Conservation (phyloP, 2,797 vertebrate species). For the Mus spretus region DNA sequence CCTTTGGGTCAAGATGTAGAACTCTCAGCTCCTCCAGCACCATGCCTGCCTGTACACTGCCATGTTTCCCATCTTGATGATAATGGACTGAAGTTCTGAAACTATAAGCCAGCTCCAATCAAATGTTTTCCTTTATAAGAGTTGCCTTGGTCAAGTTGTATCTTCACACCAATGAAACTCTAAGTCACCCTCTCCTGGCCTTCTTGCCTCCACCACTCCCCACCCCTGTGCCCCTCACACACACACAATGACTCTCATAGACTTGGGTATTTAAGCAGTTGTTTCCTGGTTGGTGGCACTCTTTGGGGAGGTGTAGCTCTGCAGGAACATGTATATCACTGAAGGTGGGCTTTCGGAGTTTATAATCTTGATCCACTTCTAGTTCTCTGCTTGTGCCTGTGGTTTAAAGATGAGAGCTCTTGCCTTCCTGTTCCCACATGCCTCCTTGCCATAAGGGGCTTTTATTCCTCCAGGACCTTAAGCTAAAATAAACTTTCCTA, state of each 20-base stretch:
- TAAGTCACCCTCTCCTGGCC: not conserved
- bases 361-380: not conserved
- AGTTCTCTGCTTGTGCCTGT: not conserved
- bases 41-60: not conserved
- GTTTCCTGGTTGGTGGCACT: not conserved
- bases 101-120: not conserved
- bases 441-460: not conserved
- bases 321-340: not conserved
- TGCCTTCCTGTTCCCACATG: not conserved
- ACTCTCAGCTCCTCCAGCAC: not conserved
- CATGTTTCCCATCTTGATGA: not conserved
- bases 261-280: not conserved
- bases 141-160: not conserved
- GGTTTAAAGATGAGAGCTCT: not conserved
- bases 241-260: not conserved
- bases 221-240: not conserved
- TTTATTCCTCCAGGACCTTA: not conserved
- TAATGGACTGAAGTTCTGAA: not conserved
- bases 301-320: not conserved
- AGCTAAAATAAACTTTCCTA: not conserved
- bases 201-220: not conserved
- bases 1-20: not conserved
- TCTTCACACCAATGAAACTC: not conserved
- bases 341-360: not conserved
- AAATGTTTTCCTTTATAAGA: not conserved